phyloP scores from a whole-genome alignment of 2,113 vertebrate genomes.

The Eretmodus cyanostictus region DNA sequence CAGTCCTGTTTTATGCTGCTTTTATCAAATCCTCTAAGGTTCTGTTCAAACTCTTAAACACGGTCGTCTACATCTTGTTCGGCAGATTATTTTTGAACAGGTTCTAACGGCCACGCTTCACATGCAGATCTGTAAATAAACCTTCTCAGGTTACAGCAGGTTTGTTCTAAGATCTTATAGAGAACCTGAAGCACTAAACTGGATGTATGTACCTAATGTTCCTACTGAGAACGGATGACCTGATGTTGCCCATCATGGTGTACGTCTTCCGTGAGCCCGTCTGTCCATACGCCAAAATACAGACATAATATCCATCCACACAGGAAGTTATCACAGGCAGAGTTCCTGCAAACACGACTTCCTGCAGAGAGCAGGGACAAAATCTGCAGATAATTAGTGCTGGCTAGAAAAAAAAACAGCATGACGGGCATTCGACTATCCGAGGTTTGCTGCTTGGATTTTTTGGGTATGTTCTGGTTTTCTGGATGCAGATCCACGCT shows the following conservation, averaged over 20 bases:
- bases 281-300: slow-evolving; percentile 53
- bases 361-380: slow-evolving; percentile 17
- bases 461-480: fast-evolving
- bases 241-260: slow-evolving; percentile 59
- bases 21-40: neutral
- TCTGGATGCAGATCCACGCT: neutral
- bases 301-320: slow-evolving; percentile 63
- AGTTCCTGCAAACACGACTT: slow-evolving; percentile 58
- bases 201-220: neutral
- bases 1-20: neutral
- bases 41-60: neutral
- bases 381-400: neutral
- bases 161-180: neutral
- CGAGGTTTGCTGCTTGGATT: neutral
- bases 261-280: neutral
- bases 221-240: slow-evolving; percentile 9
- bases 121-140: neutral
- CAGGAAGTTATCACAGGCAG: slow-evolving; percentile 60
- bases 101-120: neutral
- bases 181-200: neutral
- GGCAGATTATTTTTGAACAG: neutral
- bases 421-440: neutral
- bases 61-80: fast-evolving
- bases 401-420: neutral
- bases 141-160: neutral